Evolutionary conservation across 2,797 vertebrate species (phyloP), one percentile per base, ranked within the genome.

Genomic region (Sphenopsis melanotis): DNA sequence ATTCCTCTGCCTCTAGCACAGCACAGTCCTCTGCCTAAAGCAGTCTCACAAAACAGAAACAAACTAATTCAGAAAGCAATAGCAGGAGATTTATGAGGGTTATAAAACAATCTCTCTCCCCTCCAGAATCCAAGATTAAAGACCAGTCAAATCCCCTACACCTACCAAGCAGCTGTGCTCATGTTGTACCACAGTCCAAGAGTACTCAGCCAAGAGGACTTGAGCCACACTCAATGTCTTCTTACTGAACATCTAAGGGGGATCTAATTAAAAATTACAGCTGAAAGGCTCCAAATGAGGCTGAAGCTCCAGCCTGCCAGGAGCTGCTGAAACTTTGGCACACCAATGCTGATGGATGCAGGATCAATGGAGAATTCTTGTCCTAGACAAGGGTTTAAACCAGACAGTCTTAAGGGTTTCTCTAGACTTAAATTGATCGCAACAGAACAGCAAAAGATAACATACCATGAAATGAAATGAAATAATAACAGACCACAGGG

Each of bases 111-210:
- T 11, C 49, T 39, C 55, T 76, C 39, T 57, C 76, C 52, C 15
- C 46, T 81, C 41, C 68, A 42, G n/a, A 78, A 42, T 92, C 65
- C 30, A 81, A 83, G 82, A 85, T 83, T 75, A 86, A 95, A 59
- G 59, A 79, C 34, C 66, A 60, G 20, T 15, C 41, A 93, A 82
- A 89, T 81, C 46, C 70, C 24, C 29, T 59, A 27, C 34, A 66
- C 55, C 26, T 15, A 23, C 37, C 9, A 47, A 56, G 42, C 42
- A 69, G 61, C 74, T 5, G 0, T 34, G 46, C n/a, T 83, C 23
- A 6, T 4, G 15, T 7, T n/a, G 42, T 10, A 61, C 13, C 12
- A 11, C 21, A 17, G 46, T 1, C 29, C 32, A 83, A 59, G 12
- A 60, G 44, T 8, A 17, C 32, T 29, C 52, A 34, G 32, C 34